These are phyloP conservation scores for Neuroterus valhalla DNA, from an alignment of 1,140 invertebrate genomes.

Conservation along the genomic window DNA sequence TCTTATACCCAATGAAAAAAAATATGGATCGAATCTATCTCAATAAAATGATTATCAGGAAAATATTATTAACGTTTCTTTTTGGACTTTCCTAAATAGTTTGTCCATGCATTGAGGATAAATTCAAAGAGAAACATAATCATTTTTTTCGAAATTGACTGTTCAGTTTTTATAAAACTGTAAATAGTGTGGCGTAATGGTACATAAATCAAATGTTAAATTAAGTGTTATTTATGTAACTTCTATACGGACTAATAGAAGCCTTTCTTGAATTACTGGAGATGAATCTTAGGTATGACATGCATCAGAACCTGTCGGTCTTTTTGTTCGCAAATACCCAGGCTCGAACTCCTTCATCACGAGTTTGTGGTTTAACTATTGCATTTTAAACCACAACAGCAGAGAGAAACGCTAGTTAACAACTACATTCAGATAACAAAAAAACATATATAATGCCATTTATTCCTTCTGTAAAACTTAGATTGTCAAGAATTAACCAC, in stretches of 20 bases:
- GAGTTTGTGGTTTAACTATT: constrained; percentile 21
- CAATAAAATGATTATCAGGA: no score
- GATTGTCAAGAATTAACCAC: neutral
- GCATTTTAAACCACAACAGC: neutral
- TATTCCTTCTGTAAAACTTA: neutral
- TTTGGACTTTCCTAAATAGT: no score
- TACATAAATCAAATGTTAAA: neutral
- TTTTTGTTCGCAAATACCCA: constrained; percentile 3
- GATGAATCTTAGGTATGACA: neutral
- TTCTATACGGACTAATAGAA: neutral
- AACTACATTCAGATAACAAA: neutral
- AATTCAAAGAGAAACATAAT: no score
- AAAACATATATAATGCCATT: neutral
- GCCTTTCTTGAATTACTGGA: neutral
- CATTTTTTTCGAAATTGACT: no score
- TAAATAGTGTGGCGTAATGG: no score
- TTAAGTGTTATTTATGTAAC: neutral
- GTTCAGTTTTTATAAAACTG: no score
- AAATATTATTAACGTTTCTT: no score
- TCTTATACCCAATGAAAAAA: no score
- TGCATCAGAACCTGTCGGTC: neutral
- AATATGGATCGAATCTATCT: no score
- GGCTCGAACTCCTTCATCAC: neutral
- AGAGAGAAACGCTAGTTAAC: constrained; percentile 8
- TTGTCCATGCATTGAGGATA: no score